Evolutionary conservation across 2,888 invertebrate species (phyloP).

Genomic region (Drosophila differens): DNA sequence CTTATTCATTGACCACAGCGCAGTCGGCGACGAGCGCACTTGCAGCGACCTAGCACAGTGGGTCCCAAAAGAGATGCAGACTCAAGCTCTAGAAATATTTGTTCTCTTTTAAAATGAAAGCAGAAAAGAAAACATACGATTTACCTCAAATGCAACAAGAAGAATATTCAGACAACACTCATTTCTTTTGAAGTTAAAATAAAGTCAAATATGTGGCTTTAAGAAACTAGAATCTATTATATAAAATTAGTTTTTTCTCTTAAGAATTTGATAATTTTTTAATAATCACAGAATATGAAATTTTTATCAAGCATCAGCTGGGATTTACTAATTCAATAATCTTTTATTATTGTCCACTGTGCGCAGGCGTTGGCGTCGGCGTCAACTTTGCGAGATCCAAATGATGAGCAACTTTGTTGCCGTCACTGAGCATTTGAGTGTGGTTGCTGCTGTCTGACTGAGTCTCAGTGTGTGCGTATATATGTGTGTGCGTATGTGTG

Average conservation of each 20-base stretch:
- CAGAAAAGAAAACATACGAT: neutral
- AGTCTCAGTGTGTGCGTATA: constrained; percentile 2
- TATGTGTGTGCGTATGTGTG: constrained; percentile 1
- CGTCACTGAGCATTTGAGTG: constrained; percentile 64
- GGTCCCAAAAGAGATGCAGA: neutral
- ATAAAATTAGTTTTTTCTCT: neutral
- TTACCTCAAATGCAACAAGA: neutral
- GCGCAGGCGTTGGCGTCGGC: constrained; percentile 34
- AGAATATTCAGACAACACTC: neutral
- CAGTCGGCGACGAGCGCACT: constrained; percentile 27
- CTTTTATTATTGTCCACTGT: constrained; percentile 41
- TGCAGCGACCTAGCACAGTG: constrained; percentile 33
- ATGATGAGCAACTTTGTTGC: constrained; percentile 71
- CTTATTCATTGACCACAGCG: constrained; percentile 59
- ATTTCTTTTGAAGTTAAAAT: neutral
- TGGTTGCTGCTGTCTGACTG: constrained; percentile 47
- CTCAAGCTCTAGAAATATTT: neutral
- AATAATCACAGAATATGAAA: neutral
- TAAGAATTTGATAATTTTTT: neutral
- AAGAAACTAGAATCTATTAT: neutral
- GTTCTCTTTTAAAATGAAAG: neutral
- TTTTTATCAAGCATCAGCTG: neutral
- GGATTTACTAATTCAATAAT: constrained; percentile 14
- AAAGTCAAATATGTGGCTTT: neutral
- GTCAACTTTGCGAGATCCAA: constrained; percentile 65